These are phyloP conservation scores for Parazoanthus darwini DNA, from an alignment of 92 coral and sea anemone genomes.

Conservation along the genomic window DNA sequence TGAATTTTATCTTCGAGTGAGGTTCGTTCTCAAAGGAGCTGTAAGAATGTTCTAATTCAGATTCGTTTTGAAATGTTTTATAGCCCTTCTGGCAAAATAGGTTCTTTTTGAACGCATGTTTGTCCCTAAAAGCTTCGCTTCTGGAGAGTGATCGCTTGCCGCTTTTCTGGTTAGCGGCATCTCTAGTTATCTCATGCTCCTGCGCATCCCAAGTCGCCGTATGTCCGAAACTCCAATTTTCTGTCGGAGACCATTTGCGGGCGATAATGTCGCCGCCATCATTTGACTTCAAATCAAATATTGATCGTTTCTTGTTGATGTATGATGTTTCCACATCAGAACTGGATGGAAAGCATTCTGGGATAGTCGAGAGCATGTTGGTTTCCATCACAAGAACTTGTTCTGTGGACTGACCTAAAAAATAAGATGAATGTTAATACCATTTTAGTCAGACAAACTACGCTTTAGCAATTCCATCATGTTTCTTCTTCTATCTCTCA, in stretches of 20 bases:
- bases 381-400: conserved; percentile 69
- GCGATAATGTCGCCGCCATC: conserved; percentile 8
- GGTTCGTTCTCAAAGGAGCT: conserved; percentile 25
- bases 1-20: conserved; percentile 31
- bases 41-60: conserved; percentile 29
- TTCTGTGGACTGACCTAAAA: conserved; percentile 46
- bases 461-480: no score
- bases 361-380: conserved; percentile 55
- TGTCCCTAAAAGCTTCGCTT: conserved; percentile 18
- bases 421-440: neutral
- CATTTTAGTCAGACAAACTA: neutral
- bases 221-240: conserved; percentile 20
- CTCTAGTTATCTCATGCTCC: neutral
- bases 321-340: neutral
- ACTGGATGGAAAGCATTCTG: conserved; percentile 54
- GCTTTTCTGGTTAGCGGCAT: neutral
- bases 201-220: conserved; percentile 25
- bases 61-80: conserved; percentile 26
- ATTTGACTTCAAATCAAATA: conserved; percentile 16
- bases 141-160: neutral
- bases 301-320: conserved; percentile 18
- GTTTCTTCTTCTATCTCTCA: no score
- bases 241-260: conserved; percentile 37
- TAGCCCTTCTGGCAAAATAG: conserved; percentile 8
- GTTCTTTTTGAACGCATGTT: conserved; percentile 10